Evolutionary conservation across 2,888 invertebrate species (phyloP).

Genomic region (Drosophila borealis): DNA sequence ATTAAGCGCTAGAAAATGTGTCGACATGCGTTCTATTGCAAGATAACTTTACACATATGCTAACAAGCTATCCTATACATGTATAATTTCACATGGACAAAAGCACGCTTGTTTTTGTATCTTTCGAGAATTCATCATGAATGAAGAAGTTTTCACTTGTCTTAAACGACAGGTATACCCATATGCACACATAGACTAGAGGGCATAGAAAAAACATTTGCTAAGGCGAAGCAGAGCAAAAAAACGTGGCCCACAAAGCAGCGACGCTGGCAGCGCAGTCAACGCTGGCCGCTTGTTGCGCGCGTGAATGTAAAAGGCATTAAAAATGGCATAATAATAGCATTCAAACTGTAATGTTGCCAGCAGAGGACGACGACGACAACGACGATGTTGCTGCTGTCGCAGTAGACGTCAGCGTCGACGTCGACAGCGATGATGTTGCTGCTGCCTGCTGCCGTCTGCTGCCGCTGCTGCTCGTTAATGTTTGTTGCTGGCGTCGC

Average conservation of each 20-base stretch:
- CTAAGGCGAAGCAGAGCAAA: conserved; percentile 47
- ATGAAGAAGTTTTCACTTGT: too few species aligned
- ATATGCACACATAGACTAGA: neutral
- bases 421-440: conserved; percentile 19
- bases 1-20: neutral
- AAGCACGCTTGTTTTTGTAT: too few species aligned
- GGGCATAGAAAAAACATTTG: conserved; percentile 44
- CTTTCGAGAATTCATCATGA: too few species aligned
- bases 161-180: neutral
- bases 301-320: conserved; percentile 53
- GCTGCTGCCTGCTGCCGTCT: conserved; percentile 22
- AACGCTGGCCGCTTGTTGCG: conserved; percentile 55
- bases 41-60: neutral
- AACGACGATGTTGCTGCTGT: conserved; percentile 17
- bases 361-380: conserved; percentile 23
- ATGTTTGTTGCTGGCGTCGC: conserved; percentile 60
- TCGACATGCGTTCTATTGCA: neutral
- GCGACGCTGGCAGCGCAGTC: conserved; percentile 9
- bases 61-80: too few species aligned
- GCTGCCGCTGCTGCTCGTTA: conserved; percentile 49
- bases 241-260: conserved; percentile 46
- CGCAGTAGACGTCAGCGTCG: conserved; percentile 21
- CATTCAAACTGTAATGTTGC: conserved; percentile 76
- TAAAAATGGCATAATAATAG: conserved; percentile 78
- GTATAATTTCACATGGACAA: too few species aligned